Conservation (phyloP, 2,888 invertebrate genomes). For the Philonicus albiceps region DNA sequence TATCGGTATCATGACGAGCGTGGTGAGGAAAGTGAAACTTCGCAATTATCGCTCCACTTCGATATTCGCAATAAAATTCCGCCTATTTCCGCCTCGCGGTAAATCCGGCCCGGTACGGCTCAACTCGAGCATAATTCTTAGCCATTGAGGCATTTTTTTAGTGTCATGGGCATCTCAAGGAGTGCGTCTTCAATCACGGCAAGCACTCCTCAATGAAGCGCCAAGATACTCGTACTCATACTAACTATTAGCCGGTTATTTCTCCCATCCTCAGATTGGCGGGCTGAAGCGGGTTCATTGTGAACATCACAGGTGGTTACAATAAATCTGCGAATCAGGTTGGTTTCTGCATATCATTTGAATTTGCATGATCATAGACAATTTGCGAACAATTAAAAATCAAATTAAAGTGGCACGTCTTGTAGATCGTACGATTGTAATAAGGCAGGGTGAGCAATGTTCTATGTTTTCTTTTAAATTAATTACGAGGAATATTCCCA, state of each 20-base stretch:
- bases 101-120: neutral
- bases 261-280: neutral
- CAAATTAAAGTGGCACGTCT: neutral
- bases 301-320: conserved; percentile 12
- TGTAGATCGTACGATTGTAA: neutral
- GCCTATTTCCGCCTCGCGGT: neutral
- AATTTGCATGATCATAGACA: conserved; percentile 1
- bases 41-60: neutral
- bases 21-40: conserved; percentile 24
- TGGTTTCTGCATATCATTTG: conserved; percentile 26
- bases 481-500: neutral
- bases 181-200: neutral
- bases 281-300: neutral
- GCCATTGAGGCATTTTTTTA: neutral
- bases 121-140: neutral
- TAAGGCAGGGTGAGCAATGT: neutral
- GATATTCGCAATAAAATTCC: neutral
- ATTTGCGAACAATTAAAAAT: conserved; percentile 1
- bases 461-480: neutral
- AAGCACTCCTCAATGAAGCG: neutral
- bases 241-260: neutral
- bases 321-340: conserved; percentile 22
- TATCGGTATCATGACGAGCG: neutral
- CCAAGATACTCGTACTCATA: neutral
- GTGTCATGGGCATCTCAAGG: conserved; percentile 13